Evolutionary conservation across 2,797 vertebrate genomes (phyloP), one percentile per base, ranked within the genome.

Genomic region (Pangasius mekongensis): DNA sequence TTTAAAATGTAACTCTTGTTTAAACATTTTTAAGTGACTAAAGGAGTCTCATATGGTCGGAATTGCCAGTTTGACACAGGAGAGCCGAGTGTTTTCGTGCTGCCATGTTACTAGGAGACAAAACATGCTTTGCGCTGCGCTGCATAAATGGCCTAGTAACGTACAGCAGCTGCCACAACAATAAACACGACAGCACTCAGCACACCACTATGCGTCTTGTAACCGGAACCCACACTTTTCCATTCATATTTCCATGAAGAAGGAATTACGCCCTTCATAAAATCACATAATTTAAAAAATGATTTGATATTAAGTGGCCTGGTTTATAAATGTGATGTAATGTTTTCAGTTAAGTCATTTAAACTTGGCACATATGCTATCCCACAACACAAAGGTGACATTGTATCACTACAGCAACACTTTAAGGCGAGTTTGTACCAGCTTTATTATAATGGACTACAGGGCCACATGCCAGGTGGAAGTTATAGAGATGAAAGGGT

Each of bases 71-170:
- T 87, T 89, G 86, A 89, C 84, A 85, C 60, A 74, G 83, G 78
- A 74, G 86, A 89, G 74, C 80, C 20, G 76, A 87, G 73, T 91
- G 89, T 91, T 91, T 90, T 89, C 81, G 52, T 84, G 84, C 85
- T 20, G 30, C 36, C 30, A 66, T 86, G 93, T 93, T 92, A 84
- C 91, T 85, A 92, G 87, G 92, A 92, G 89, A 93, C 93, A 91
- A 90, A 93, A 92, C 88, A 92, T 90, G 84, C 87, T 47, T 88
- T 3, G 33, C 86, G 22, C 86, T 11, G 88, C 49, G 54, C 86
- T 77, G 78, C 49, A 83, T 83, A 86, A 86, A 84, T 91, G 87
- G 71, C 89, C 87, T 92, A 84, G 93, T 92, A 92, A 92, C 89
- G 85, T 83, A 89, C 85, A 77, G 90, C 90, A 91, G 90, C 91